A percentile compares a stretch with the other conserved stretches of the same genome.
phyloP scores from a whole-genome alignment of 2,888 invertebrate genomes.

The Ommatoiulus sabulosus region DNA sequence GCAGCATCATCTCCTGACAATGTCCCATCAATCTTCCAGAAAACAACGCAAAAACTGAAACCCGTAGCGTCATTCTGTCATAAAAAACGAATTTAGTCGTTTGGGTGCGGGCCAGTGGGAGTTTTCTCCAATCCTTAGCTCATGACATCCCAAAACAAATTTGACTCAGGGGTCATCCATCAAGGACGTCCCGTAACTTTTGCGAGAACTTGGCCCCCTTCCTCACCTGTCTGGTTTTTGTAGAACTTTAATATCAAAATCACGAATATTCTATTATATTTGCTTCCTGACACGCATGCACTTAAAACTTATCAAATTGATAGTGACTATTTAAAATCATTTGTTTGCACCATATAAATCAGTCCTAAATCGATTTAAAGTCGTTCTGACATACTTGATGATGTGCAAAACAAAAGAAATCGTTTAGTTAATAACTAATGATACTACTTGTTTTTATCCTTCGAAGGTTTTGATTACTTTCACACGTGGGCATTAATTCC shows the following conservation, averaged over 20 bases:
- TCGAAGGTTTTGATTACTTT: background rate
- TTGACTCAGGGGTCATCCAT: constrained; percentile 20
- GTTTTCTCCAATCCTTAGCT: background rate
- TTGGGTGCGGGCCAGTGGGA: constrained; percentile 22
- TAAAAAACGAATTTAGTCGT: background rate
- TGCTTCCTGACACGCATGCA: background rate
- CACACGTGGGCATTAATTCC: too few species aligned
- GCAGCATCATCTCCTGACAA: constrained; percentile 20
- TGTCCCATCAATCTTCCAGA: background rate
- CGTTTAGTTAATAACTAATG: too few species aligned
- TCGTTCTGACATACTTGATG: background rate
- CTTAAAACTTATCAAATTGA: background rate
- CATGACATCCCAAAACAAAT: background rate
- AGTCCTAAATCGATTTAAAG: background rate
- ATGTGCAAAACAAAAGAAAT: background rate
- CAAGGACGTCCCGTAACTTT: background rate
- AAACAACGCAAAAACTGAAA: background rate
- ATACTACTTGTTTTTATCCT: too few species aligned
- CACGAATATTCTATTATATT: background rate
- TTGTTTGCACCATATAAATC: constrained; percentile 10
- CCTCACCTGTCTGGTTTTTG: background rate
- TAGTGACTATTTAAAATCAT: background rate
- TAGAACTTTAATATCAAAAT: background rate
- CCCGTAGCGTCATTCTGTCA: background rate
- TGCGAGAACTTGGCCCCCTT: background rate